Percentiles rank a stretch among this genome's conserved stretches.
Conservation (phyloP, 2,113 vertebrate genomes). For the Microtus montanus region DNA sequence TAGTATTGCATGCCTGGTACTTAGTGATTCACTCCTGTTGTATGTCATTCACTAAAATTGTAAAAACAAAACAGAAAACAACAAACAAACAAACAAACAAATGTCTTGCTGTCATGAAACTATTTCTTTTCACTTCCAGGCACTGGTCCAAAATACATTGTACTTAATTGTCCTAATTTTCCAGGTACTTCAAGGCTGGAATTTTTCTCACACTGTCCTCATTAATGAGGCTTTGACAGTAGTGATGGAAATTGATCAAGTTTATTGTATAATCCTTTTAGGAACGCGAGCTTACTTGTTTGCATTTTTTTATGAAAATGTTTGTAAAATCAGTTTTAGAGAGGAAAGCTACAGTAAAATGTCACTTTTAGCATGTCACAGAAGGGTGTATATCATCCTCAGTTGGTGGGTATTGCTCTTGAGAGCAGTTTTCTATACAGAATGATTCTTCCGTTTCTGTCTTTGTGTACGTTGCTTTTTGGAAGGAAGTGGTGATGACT, state of each 20-base stretch:
- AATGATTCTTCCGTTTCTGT: too few relatives aligned
- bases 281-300: not conserved
- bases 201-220: not conserved
- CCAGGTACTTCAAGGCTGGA: not conserved
- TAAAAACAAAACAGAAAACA: too few relatives aligned
- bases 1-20: not conserved
- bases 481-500: too few relatives aligned
- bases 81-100: not conserved
- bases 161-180: not conserved
- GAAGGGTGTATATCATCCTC: not conserved
- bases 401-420: not conserved
- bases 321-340: not conserved
- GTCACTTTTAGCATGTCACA: not conserved
- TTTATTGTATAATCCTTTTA: not conserved
- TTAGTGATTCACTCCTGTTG: not conserved
- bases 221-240: not conserved
- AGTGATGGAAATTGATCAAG: not conserved
- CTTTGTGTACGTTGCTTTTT: not conserved
- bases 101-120: not conserved
- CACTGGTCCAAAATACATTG: not conserved
- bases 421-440: not conserved
- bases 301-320: not conserved
- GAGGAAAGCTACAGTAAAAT: not conserved
- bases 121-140: not conserved
- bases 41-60: not conserved